Base-by-base conservation (phyloP, 2,113 vertebrate genomes). In the Pygoscelis antarcticus region DNA sequence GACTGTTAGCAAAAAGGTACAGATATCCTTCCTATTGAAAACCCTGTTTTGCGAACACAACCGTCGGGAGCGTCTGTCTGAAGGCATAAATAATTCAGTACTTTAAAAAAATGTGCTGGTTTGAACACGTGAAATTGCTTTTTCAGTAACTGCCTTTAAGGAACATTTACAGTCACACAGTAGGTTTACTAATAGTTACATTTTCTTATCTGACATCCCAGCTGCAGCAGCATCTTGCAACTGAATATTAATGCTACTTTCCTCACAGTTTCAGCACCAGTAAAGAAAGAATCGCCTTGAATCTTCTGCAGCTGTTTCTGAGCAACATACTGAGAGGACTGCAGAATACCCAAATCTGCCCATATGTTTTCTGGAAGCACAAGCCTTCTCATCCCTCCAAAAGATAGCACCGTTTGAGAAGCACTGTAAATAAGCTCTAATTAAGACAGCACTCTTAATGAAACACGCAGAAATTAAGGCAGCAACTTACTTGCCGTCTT, bases 401-500 rank as follows among this genome's bases (percentile, higher is more conserved):
- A 64, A 72, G n/a, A 49, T 2, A 88, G 55, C 30, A 60, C 51
- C 6, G 1, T 62, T 54, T 60, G 54, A 82, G 68, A 71, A 92
- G 42, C 42, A 21, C 51, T 15, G 68, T n/a, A 69, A 94, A 47
- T 69, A 87, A 85, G 46, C 40, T 65, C 20, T 77, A 89, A 86
- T 60, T 85, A 91, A 85, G 51, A 83, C 54, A 93, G 61, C 46
- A 70, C 38, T 72, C 66, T 83, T 64, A 71, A 78, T n/a, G 11
- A 94, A 86, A 85, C 42, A 82, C 9, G 0, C 49, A 87, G 80
- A 97, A 97, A 95, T 94, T 87, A 95, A 96, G 84, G 76, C 86
- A 95, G 74, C 86, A 85, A 96, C 96, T 96, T 97, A 97, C 98
- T 94, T 89, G 91, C 90, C 76, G 92, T 98, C 97, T 97, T 97